phyloP scores from a whole-genome alignment of 2,888 invertebrate species.

The Nematopogon swammerdamellus region DNA sequence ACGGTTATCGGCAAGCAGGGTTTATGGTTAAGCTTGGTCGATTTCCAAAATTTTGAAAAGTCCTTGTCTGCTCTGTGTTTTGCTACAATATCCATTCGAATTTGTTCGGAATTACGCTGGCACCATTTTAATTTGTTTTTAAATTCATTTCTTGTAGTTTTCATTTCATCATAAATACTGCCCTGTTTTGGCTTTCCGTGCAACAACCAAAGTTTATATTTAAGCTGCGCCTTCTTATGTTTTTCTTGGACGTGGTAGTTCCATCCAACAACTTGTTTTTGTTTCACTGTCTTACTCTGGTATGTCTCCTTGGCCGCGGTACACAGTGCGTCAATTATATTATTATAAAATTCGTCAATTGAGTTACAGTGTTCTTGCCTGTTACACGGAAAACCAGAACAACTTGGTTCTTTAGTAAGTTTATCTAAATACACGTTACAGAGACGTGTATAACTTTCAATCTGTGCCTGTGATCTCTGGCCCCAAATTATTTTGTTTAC shows the following conservation, averaged over 20 bases:
- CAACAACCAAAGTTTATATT: not conserved
- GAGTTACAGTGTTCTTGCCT: not conserved
- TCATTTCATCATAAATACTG: not conserved
- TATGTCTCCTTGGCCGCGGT: not conserved
- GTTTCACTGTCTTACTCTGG: not conserved
- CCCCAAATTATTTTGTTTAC: not conserved
- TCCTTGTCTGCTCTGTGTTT: not conserved
- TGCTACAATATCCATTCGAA: not conserved
- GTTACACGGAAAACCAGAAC: not conserved
- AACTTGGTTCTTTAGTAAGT: not conserved
- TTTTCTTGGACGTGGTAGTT: not conserved
- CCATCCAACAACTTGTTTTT: not conserved
- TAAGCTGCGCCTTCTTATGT: not conserved
- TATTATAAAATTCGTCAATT: not conserved
- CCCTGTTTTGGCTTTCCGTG: not conserved
- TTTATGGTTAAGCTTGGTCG: not conserved
- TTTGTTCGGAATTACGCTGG: not conserved
- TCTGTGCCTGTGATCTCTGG: not conserved
- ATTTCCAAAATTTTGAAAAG: not conserved
- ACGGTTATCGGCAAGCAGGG: not conserved
- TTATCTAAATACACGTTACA: not conserved
- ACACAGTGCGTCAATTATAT: not conserved
- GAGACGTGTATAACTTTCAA: not conserved
- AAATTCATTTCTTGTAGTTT: not conserved
- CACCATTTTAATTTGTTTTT: not conserved